Base-by-base conservation (phyloP, 2,797 vertebrate genomes). In the Streptopelia turtur region DNA sequence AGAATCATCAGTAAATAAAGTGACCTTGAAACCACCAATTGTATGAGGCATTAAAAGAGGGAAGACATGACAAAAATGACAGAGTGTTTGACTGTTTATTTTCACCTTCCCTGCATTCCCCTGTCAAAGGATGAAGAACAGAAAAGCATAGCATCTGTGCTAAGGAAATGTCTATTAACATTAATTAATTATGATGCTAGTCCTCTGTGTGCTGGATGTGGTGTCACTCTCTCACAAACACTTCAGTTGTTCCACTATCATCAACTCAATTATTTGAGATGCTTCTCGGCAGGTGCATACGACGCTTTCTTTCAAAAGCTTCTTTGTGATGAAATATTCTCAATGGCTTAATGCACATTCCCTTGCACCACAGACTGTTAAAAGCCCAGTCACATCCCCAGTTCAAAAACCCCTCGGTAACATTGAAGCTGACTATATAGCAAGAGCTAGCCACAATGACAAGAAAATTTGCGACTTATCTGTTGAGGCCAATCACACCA, bases 101-200 rank as follows among this genome's bases (percentile, higher is more conserved):
- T 91, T 82, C 72, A 68, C 76, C 78, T 79, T 64, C 84, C n/a
- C 65, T 89, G 31, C 70, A 80, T 90, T 96, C 47, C 22, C 23
- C 50, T 94, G 82, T 84, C 53, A 93, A 87, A 94, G 20, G 31
- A 90, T 80, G 84, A 93, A 89, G 60, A 65, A 85, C 35, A 88
- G 79, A 84, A 95, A 94, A 85, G 28, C 76, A 65, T 10, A 76
- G 75, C 79, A 94, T 90, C 76, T 90, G 61, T 83, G 69, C 74
- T 93, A 83, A 84, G 72, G 83, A 94, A 94, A 82, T 6, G 12
- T 61, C 88, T 94, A 72, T 70, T 68, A 94, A 84, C 60, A 92
- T 96, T 96, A 95, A 97, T 96, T 95, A 94, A 93, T 92, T 89
- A 91, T 83, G 90, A 93, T 35, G 47, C 39, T 83, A 90, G 89